Evolutionary conservation across 2,797 vertebrate genomes (phyloP).

Genomic region (Galaxias olidus): DNA sequence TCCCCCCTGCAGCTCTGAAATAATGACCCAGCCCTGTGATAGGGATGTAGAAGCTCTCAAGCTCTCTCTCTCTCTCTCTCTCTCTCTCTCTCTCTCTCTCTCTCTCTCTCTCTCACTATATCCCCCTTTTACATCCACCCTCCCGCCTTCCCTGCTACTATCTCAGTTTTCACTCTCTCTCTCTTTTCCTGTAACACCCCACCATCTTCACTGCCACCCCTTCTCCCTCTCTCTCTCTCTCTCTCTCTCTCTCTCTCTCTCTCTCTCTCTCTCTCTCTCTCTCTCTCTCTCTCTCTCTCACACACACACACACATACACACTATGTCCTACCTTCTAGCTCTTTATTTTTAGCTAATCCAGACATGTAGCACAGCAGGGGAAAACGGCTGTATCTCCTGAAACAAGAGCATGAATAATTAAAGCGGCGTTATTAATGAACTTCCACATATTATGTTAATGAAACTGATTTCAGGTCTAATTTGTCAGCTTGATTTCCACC

Average conservation of each 20-base stretch:
- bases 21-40: slow-evolving; percentile 72
- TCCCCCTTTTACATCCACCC: not conserved
- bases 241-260: slow-evolving; percentile 38
- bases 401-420: slow-evolving; percentile 93
- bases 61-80: slow-evolving; percentile 51
- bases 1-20: slow-evolving; percentile 70
- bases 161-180: not conserved
- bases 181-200: slow-evolving; percentile 76
- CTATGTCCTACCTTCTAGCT: slow-evolving; percentile 12
- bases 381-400: slow-evolving; percentile 85
- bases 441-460: slow-evolving; percentile 90
- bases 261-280: slow-evolving; percentile 15
- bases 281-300: slow-evolving; percentile 73
- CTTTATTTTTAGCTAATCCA: slow-evolving; percentile 81
- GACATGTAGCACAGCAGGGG: slow-evolving; percentile 81
- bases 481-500: slow-evolving; percentile 79
- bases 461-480: slow-evolving; percentile 87
- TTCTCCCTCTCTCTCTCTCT: slow-evolving; percentile 56
- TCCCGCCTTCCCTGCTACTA: not conserved
- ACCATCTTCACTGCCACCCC: too few species aligned
- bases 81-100: slow-evolving; percentile 56
- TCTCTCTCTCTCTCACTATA: slow-evolving; percentile 29
- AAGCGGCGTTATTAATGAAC: slow-evolving; percentile 89
- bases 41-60: slow-evolving; percentile 75
- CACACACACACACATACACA: too few species aligned